These are phyloP conservation scores for Tiliqua scincoides DNA, from an alignment of 2,113 vertebrate genomes.

Conservation along the genomic window DNA sequence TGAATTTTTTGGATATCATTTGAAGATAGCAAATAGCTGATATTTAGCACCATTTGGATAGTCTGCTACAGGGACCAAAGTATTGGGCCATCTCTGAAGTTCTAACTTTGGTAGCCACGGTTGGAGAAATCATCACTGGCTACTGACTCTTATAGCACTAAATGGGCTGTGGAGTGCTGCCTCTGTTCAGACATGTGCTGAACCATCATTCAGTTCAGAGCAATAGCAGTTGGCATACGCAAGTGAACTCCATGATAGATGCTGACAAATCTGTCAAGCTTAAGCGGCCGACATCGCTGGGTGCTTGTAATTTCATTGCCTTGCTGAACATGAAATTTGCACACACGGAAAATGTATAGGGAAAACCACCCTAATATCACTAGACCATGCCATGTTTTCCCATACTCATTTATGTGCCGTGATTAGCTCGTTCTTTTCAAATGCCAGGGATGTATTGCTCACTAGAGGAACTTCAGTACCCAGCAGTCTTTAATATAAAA, in stretches of 20 bases:
- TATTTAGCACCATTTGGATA: neutral
- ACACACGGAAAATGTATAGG: neutral
- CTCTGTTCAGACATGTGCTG: neutral
- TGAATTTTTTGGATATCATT: neutral
- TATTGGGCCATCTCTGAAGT: too few species aligned
- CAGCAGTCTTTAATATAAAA: conserved; percentile 85
- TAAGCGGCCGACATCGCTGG: neutral
- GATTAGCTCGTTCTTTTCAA: conserved; percentile 79
- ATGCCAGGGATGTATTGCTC: conserved; percentile 81
- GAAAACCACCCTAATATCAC: conserved; percentile 59
- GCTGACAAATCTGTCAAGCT: neutral
- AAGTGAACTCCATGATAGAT: neutral
- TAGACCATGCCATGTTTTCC: conserved; percentile 69
- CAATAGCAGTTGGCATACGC: neutral
- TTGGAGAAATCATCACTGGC: neutral
- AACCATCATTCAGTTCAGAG: neutral
- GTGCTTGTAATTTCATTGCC: neutral
- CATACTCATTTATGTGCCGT: conserved; percentile 76
- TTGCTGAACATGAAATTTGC: neutral
- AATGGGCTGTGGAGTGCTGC: neutral
- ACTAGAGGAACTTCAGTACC: conserved; percentile 81
- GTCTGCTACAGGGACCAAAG: neutral
- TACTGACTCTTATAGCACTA: neutral
- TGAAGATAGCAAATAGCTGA: neutral
- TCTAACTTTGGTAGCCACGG: neutral